Percentiles rank a stretch among this genome's conserved stretches.
Conservation (phyloP, 2,113 vertebrate genomes). For the Capreolus pygargus region DNA sequence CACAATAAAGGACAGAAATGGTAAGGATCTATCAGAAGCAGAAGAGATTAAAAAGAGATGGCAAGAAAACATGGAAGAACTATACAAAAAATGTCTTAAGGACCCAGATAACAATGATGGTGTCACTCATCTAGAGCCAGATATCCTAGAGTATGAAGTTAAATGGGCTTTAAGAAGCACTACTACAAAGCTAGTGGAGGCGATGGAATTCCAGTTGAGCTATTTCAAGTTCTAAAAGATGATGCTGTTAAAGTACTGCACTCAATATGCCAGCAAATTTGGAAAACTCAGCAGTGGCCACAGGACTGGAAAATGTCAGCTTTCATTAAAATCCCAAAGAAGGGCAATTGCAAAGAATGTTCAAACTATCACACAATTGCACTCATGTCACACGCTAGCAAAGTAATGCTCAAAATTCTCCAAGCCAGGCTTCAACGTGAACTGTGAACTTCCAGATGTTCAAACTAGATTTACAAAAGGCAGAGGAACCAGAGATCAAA, state of each 20-base stretch:
- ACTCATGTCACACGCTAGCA: neutral
- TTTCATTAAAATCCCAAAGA: neutral
- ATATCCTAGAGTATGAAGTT: neutral
- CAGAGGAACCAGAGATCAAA: neutral
- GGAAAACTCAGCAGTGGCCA: neutral
- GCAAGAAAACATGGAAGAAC: neutral
- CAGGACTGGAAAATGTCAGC: neutral
- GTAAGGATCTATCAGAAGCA: neutral
- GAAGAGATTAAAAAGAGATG: neutral
- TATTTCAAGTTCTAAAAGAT: neutral
- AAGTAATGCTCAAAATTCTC: neutral
- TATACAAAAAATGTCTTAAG: neutral
- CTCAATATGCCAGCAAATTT: neutral
- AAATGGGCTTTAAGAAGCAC: neutral
- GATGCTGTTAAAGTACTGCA: neutral
- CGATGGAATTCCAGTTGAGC: neutral
- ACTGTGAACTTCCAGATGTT: neutral
- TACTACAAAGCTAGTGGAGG: neutral
- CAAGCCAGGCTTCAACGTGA: neutral
- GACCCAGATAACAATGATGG: neutral
- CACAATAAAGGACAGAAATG: neutral
- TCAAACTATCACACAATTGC: neutral
- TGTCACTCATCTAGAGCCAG: neutral
- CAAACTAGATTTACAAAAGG: neutral
- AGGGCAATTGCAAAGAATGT: neutral